Percentiles rank a stretch among this genome's conserved stretches.
phyloP scores from a whole-genome alignment of 37 sponge, comb jelly and placozoan genomes.

The Axinella damicornis region DNA sequence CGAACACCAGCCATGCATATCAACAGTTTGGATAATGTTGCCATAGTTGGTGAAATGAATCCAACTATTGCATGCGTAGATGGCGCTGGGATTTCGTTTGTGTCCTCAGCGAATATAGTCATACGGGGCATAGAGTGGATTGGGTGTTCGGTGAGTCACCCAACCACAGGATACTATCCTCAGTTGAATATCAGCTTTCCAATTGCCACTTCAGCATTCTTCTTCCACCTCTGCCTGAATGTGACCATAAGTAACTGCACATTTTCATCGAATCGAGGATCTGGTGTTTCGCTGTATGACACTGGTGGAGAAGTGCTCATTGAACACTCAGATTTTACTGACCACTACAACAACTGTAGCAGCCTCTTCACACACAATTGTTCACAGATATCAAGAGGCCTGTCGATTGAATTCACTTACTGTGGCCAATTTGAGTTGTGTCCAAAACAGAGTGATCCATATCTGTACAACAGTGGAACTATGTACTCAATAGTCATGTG shows the following conservation, averaged over 20 bases:
- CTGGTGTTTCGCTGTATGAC: slow-evolving; percentile 39
- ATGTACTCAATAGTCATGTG: not conserved
- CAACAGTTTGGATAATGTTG: too few relatives aligned
- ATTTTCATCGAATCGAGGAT: slow-evolving; percentile 10
- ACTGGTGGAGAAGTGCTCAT: slow-evolving; percentile 9
- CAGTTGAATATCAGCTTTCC: too few relatives aligned
- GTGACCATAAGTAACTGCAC: slow-evolving; percentile 12
- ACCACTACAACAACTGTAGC: not conserved
- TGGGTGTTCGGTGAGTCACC: too few relatives aligned
- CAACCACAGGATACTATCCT: too few relatives aligned
- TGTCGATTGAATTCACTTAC: slow-evolving; percentile 10
- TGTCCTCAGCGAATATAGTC: too few relatives aligned
- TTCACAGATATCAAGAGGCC: not conserved
- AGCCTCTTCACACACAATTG: not conserved
- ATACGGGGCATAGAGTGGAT: too few relatives aligned
- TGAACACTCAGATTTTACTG: not conserved
- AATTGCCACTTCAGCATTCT: too few relatives aligned
- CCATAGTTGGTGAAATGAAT: too few relatives aligned
- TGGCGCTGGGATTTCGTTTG: too few relatives aligned
- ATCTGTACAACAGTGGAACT: not conserved
- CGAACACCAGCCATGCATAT: too few relatives aligned
- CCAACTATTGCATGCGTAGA: too few relatives aligned
- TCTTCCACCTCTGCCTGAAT: not conserved
- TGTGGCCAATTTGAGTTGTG: not conserved
- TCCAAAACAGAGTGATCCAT: not conserved